phyloP scores from a whole-genome alignment of 2,113 vertebrate genomes.

The Eretmochelys imbricata region DNA sequence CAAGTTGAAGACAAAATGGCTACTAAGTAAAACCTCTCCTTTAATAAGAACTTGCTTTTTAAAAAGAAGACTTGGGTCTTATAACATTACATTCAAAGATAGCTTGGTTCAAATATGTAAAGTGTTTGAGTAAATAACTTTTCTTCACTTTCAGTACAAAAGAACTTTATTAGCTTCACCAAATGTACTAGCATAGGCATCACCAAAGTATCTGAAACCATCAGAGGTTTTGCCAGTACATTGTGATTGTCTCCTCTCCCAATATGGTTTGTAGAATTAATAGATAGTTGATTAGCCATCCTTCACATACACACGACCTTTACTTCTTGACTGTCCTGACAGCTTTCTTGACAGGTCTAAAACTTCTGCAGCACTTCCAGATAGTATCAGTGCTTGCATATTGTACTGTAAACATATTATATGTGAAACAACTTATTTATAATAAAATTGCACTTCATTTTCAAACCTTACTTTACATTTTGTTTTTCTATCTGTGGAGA shows the following conservation, averaged over 20 bases:
- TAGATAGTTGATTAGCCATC: background rate
- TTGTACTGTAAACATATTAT: constrained; percentile 19
- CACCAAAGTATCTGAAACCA: background rate
- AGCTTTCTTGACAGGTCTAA: background rate
- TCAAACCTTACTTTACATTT: background rate
- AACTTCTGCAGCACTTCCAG: constrained; percentile 15
- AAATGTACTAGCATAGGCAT: fast-evolving
- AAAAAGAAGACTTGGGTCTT: background rate
- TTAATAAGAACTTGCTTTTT: constrained; percentile 34
- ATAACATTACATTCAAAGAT: background rate
- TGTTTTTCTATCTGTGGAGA: background rate
- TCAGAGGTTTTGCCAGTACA: constrained; percentile 17
- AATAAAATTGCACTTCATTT: background rate
- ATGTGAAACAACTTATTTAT: background rate
- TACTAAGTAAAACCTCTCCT: constrained; percentile 66
- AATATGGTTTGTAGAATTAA: background rate
- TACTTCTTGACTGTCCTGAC: constrained; percentile 23
- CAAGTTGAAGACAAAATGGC: constrained; percentile 79
- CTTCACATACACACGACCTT: background rate
- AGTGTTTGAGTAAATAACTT: background rate
- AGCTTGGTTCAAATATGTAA: background rate
- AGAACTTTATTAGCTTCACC: constrained; percentile 23
- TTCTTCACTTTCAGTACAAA: background rate
- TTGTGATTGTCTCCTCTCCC: background rate
- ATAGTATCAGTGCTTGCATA: background rate